Evolutionary conservation across 2,888 invertebrate species (phyloP).

Genomic region (Microplitis manilae): DNA sequence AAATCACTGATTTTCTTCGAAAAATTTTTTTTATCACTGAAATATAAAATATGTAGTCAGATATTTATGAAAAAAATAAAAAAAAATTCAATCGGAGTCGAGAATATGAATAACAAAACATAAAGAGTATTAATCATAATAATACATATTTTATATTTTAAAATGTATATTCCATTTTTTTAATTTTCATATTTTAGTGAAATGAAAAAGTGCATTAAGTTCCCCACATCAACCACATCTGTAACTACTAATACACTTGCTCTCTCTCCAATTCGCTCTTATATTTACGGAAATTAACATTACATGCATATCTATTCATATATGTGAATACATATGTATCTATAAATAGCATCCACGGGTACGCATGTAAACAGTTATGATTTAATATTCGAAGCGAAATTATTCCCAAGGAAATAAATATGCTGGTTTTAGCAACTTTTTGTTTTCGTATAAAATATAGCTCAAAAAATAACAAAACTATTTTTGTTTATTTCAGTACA

Average conservation of each 20-base stretch:
- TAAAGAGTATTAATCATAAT: background rate
- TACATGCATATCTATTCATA: background rate
- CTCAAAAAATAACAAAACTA: background rate
- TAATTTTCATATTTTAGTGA: background rate
- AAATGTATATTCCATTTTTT: background rate
- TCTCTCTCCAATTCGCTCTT: constrained; percentile 11
- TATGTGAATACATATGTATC: constrained; percentile 29
- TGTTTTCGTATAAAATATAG: background rate
- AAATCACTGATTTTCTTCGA: background rate
- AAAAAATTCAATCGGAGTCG: too few species aligned
- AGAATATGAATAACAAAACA: too few species aligned
- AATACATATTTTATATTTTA: background rate
- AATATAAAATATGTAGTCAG: too few species aligned
- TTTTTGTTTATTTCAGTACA: background rate
- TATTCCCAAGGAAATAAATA: constrained; percentile 29
- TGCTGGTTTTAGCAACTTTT: constrained; percentile 9
- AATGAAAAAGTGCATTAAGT: background rate
- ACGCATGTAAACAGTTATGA: background rate
- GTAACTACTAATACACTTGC: background rate
- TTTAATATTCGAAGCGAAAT: constrained; percentile 49
- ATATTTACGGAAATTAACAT: constrained; percentile 15
- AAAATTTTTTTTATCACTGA: too few species aligned
- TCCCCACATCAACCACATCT: background rate
- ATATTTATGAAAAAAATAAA: too few species aligned
- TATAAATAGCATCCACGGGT: background rate